Conservation (phyloP, 2,113 vertebrate genomes). For the Blennius ocellaris region DNA sequence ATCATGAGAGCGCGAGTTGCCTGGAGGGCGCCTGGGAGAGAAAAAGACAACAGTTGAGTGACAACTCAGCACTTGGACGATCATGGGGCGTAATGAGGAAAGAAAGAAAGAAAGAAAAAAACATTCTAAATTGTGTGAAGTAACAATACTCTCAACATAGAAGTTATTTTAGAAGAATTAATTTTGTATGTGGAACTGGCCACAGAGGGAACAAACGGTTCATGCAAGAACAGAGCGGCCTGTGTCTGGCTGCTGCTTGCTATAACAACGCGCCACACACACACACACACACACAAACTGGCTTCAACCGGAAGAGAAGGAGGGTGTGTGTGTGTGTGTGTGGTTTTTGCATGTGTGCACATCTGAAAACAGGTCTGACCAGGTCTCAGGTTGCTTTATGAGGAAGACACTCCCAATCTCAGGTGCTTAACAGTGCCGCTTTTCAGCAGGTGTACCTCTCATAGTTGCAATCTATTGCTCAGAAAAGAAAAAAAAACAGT, state of each 20-base stretch:
- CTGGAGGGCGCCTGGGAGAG: slow-evolving; percentile 83
- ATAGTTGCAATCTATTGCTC: not conserved
- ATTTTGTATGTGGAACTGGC: not conserved
- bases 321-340: slow-evolving; percentile 2
- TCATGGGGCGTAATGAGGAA: no score
- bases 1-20: slow-evolving; percentile 92
- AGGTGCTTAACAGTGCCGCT: not conserved
- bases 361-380: slow-evolving; percentile 79
- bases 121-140: no score
- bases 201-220: not conserved
- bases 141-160: not conserved
- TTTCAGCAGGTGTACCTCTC: slow-evolving; percentile 56
- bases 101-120: no score
- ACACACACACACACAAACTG: slow-evolving; percentile 58
- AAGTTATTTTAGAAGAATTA: not conserved
- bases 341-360: slow-evolving; percentile 17
- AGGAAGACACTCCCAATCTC: slow-evolving; percentile 57
- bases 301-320: slow-evolving; percentile 67
- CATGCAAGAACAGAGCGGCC: slow-evolving; percentile 5
- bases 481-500: not conserved
- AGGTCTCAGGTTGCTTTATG: slow-evolving; percentile 71
- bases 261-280: slow-evolving; percentile 42
- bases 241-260: slow-evolving; percentile 51
- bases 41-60: not conserved
- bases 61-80: no score